These are phyloP conservation scores for Nomada ruficornis DNA, from an alignment of 2,888 invertebrate species.

Conservation along the genomic window DNA sequence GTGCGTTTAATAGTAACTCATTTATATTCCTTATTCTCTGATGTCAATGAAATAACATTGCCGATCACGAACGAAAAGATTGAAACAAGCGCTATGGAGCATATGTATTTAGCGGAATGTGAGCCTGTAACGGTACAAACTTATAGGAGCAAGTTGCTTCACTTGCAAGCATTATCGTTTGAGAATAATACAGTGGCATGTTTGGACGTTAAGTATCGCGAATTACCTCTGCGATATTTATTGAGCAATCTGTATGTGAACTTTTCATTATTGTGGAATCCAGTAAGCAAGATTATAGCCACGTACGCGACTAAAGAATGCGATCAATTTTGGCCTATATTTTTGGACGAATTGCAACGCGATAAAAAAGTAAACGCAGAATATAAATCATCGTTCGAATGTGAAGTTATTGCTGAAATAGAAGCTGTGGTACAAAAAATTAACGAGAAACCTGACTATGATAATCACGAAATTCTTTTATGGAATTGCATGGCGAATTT, in stretches of 20 bases:
- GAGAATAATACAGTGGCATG: constrained; percentile 83
- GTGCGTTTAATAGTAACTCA: constrained; percentile 90
- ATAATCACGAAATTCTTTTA: constrained; percentile 92
- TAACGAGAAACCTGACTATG: constrained; percentile 88
- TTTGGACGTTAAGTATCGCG: constrained; percentile 86
- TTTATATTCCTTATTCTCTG: constrained; percentile 90
- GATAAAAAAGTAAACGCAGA: constrained; percentile 77
- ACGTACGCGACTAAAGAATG: constrained; percentile 87
- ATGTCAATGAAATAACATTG: constrained; percentile 85
- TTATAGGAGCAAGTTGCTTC: constrained; percentile 91
- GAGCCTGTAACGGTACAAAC: constrained; percentile 90
- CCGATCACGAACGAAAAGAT: constrained; percentile 75
- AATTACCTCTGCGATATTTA: constrained; percentile 91
- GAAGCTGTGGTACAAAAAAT: constrained; percentile 80
- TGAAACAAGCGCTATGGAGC: constrained; percentile 70
- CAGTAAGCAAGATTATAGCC: constrained; percentile 90
- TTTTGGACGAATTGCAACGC: constrained; percentile 86
- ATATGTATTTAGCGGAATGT: constrained; percentile 88
- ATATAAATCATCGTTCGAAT: constrained; percentile 63
- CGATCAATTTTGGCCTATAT: constrained; percentile 91
- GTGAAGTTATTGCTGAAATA: constrained; percentile 72
- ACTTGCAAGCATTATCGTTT: constrained; percentile 90
- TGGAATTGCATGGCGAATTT: constrained; percentile 92
- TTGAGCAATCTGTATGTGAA: constrained; percentile 94
- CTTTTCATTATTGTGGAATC: constrained; percentile 95